Base-by-base conservation (phyloP, 2,888 invertebrate species). In the Cheilosia vulpina region DNA sequence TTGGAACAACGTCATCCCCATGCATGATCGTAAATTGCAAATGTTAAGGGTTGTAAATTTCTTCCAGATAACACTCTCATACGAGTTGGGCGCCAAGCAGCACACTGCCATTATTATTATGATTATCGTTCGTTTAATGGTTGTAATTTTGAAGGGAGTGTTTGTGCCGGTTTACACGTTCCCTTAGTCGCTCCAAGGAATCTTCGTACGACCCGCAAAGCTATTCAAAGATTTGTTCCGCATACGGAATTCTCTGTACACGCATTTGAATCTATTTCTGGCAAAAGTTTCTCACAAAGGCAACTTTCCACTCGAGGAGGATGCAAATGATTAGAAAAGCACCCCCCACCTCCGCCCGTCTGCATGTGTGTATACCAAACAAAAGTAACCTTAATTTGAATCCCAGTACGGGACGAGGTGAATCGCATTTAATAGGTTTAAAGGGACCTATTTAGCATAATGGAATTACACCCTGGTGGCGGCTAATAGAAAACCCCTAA, bases 361-460 rank as follows among this genome's bases (percentile, higher is more conserved):
- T 24, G 15, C 65, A 63, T 83, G 78, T 65, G 75, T 79, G 57
- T 38, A 7, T 27, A 13, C 15, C 65, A 62, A 65, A 84, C 80
- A 75, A 80, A 38, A 71, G 71, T 69, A 79, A 71, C 81, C 85
- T 81, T 85, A 76, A 85, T 85, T 77, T 81, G 81, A 63, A 52
- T 76, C 72, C 68, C 71, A 65, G 53, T 63, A 21, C 31, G 66
- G 76, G 66, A 68, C 60, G 76, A 77, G 72, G 85, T 85, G 85
- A 85, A 81, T 81, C 71, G 72, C 77, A 85, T 80, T 85, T 85
- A 85, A 81, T 85, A 85, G 80, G 85, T 85, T 85, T 85, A 85
- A 85, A 81, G 85, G 85, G 85, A 85, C 85, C 85, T 81, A 81
- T 81, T 85, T 85, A 85, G 85, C 85, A 85, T 85, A 85, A 85